Percentiles rank a stretch among this genome's conserved stretches.
Conservation (phyloP, 2,888 invertebrate genomes). For the Phoenoteleia sp. region DNA sequence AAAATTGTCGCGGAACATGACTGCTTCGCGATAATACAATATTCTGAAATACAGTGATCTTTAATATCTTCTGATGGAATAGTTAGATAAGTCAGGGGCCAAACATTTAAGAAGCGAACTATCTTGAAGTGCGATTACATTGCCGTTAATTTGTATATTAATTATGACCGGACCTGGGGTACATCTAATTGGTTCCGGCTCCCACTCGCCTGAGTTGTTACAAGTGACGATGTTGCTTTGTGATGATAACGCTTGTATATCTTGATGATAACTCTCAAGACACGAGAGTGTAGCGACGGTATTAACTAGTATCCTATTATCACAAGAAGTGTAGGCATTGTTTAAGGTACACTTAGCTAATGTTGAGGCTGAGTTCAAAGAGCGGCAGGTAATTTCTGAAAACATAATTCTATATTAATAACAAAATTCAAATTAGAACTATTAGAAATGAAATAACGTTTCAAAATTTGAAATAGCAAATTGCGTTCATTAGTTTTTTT, state of each 20-base stretch:
- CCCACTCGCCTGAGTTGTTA: slow-evolving; percentile 81
- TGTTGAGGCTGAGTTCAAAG: slow-evolving; percentile 77
- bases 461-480: too few relatives aligned
- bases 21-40: too few relatives aligned
- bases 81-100: not conserved
- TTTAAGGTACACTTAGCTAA: slow-evolving; percentile 76
- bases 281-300: slow-evolving; percentile 80
- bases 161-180: slow-evolving; percentile 83
- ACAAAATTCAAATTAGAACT: too few relatives aligned
- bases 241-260: slow-evolving; percentile 66
- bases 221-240: slow-evolving; percentile 78
- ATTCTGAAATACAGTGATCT: not conserved
- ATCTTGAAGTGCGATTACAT: slow-evolving; percentile 38
- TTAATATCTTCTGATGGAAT: not conserved
- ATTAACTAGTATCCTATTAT: slow-evolving; percentile 74
- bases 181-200: slow-evolving; percentile 83
- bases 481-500: too few relatives aligned
- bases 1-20: not conserved
- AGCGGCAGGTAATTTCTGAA: slow-evolving; percentile 81
- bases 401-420: too few relatives aligned
- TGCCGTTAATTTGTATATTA: slow-evolving; percentile 78
- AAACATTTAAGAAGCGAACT: slow-evolving; percentile 20
- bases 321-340: slow-evolving; percentile 76
- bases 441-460: too few relatives aligned
- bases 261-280: slow-evolving; percentile 79